Evolutionary conservation across 2,113 vertebrate genomes (phyloP).

Genomic region (Alosa alosa): DNA sequence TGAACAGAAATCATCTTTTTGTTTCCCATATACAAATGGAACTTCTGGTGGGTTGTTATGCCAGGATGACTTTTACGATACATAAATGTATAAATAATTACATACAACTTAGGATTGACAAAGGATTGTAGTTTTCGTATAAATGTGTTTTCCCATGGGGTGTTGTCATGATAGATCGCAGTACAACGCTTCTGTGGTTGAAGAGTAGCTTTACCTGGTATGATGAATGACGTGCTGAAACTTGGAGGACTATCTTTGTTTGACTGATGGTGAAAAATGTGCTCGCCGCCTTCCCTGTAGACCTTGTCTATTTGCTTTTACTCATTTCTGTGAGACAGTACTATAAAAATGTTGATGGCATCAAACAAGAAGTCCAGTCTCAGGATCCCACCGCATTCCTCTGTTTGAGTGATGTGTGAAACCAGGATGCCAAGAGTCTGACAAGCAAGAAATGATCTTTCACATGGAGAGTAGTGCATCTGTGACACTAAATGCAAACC

Average conservation of each 20-base stretch:
- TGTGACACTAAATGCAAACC: conserved; percentile 32
- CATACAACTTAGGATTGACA: background rate
- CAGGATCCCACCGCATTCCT: conserved; percentile 48
- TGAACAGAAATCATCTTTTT: background rate
- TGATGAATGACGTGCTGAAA: conserved; percentile 1
- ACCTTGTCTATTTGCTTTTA: conserved; percentile 48
- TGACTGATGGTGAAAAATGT: conserved; percentile 49
- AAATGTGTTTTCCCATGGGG: background rate
- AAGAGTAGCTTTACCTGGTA: background rate
- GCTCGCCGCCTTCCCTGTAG: conserved; percentile 35
- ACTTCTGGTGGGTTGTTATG: background rate
- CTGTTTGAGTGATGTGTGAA: conserved; percentile 65
- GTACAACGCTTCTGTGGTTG: background rate
- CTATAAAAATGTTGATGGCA: conserved; percentile 62
- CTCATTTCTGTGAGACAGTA: conserved; percentile 44
- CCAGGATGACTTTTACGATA: background rate
- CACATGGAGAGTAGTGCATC: conserved; percentile 50
- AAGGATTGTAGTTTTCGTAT: background rate
- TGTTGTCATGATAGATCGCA: background rate
- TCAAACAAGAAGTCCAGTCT: conserved; percentile 61
- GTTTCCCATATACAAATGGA: background rate
- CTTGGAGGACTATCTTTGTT: conserved; percentile 41
- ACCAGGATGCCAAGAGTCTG: conserved; percentile 55
- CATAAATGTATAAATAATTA: background rate
- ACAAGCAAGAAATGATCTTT: conserved; percentile 71